Conservation (phyloP, 1,140 invertebrate genomes). For the Aphaenogaster floridana region DNA sequence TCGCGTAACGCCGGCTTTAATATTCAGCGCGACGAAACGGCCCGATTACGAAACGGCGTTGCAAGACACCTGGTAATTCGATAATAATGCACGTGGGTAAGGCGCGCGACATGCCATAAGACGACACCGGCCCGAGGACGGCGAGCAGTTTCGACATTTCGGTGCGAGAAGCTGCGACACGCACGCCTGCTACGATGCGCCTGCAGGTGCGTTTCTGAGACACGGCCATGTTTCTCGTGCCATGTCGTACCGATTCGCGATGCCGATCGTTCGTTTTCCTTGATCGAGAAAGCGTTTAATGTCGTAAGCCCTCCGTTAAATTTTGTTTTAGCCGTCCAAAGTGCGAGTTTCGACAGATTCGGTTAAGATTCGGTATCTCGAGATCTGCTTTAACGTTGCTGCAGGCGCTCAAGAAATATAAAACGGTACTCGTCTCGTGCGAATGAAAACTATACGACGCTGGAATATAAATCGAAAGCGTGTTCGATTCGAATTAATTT, state of each 20-base stretch:
- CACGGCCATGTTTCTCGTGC: neutral
- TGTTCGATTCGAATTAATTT: neutral
- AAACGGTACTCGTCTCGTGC: neutral
- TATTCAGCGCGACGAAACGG: conserved; percentile 74
- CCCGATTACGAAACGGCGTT: conserved; percentile 73
- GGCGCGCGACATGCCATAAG: conserved; percentile 44
- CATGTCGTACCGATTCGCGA: neutral
- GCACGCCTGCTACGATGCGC: conserved; percentile 2
- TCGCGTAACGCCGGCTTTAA: conserved; percentile 76
- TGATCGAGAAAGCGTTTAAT: conserved; percentile 37
- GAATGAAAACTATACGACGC: neutral
- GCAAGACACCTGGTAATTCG: conserved; percentile 78
- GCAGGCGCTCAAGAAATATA: neutral
- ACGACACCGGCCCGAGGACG: conserved; percentile 49
- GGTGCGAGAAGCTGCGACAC: conserved; percentile 42
- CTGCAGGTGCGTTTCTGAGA: conserved; percentile 47
- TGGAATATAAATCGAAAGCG: conserved; percentile 3
- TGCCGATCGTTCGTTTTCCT: neutral
- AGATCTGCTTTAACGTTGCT: neutral
- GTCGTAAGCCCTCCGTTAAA: conserved; percentile 23
- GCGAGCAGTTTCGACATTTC: conserved; percentile 67
- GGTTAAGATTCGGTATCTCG: neutral
- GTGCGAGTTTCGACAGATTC: neutral
- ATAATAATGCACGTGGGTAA: conserved; percentile 75
- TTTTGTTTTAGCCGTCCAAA: neutral